Percentiles rank a stretch among this genome's conserved stretches.
Conservation (phyloP, 2,888 invertebrate genomes). For the Troides aeacus region DNA sequence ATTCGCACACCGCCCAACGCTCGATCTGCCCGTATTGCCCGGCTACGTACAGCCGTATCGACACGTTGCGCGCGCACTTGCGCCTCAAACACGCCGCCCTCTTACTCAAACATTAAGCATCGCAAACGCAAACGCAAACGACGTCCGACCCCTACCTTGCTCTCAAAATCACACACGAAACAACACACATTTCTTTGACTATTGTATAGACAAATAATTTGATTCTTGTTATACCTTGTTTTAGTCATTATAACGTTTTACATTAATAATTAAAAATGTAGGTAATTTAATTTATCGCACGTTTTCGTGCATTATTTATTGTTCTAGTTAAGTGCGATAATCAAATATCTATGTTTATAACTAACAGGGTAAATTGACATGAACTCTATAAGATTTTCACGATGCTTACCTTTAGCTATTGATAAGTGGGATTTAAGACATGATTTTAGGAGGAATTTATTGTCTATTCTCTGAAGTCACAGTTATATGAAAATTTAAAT, state of each 20-base stretch:
- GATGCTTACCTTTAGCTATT: slow-evolving; percentile 38
- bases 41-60: slow-evolving; percentile 92
- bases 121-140: slow-evolving; percentile 31
- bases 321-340: slow-evolving; percentile 58
- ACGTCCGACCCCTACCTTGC: slow-evolving; percentile 38
- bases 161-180: slow-evolving; percentile 18
- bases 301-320: slow-evolving; percentile 65
- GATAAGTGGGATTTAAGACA: slow-evolving; percentile 24
- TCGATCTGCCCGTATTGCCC: slow-evolving; percentile 91
- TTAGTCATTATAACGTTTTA: slow-evolving; percentile 49
- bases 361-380: slow-evolving; percentile 72
- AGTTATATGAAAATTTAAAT: slow-evolving; percentile 18
- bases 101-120: slow-evolving; percentile 68
- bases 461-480: slow-evolving; percentile 18
- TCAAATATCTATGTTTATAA: slow-evolving; percentile 58
- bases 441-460: slow-evolving; percentile 18
- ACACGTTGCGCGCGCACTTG: slow-evolving; percentile 90
- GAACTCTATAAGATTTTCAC: slow-evolving; percentile 46
- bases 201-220: slow-evolving; percentile 16
- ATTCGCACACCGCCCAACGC: slow-evolving; percentile 89
- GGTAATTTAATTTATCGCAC: slow-evolving; percentile 54
- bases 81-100: slow-evolving; percentile 85
- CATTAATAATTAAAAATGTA: slow-evolving; percentile 49
- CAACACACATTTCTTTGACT: slow-evolving; percentile 18
- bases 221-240: slow-evolving; percentile 40